Conservation (phyloP, 2,888 invertebrate genomes). For the Chaetogeoica ovagalla region DNA sequence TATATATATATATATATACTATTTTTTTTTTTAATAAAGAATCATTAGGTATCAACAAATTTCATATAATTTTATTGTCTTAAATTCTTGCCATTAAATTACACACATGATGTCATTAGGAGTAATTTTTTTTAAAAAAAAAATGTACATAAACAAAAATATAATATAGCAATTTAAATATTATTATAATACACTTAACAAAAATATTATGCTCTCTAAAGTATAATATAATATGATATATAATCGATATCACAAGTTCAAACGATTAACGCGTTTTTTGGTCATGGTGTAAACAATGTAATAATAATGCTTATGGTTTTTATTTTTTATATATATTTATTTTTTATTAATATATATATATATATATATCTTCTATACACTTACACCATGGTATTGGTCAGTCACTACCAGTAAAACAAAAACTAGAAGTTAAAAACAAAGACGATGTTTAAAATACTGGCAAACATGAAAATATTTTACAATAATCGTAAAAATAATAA, state of each 20-base stretch:
- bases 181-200: slow-evolving; percentile 48
- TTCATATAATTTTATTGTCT: slow-evolving; percentile 51
- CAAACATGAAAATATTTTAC: slow-evolving; percentile 51
- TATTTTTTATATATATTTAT: neutral
- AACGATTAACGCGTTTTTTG: slow-evolving; percentile 51
- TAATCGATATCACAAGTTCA: slow-evolving; percentile 53
- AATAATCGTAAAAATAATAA: slow-evolving; percentile 19
- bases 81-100: slow-evolving; percentile 34
- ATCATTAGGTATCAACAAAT: slow-evolving; percentile 40
- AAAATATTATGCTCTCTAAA: slow-evolving; percentile 42
- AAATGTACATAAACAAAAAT: slow-evolving; percentile 53
- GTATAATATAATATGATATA: slow-evolving; percentile 45
- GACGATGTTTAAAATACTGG: slow-evolving; percentile 45
- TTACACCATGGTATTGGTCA: slow-evolving; percentile 52
- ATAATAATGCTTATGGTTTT: slow-evolving; percentile 34
- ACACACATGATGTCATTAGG: slow-evolving; percentile 38
- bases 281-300: slow-evolving; percentile 50
- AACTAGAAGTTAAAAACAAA: slow-evolving; percentile 45
- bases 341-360: neutral
- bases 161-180: slow-evolving; percentile 50
- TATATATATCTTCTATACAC: slow-evolving; percentile 26
- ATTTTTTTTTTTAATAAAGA: slow-evolving; percentile 34
- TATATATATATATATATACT: slow-evolving; percentile 1
- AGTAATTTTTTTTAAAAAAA: slow-evolving; percentile 37
- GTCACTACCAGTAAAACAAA: slow-evolving; percentile 52